These are phyloP conservation scores for Lamproptera curius DNA, from an alignment of 2,888 invertebrate species.

Conservation along the genomic window DNA sequence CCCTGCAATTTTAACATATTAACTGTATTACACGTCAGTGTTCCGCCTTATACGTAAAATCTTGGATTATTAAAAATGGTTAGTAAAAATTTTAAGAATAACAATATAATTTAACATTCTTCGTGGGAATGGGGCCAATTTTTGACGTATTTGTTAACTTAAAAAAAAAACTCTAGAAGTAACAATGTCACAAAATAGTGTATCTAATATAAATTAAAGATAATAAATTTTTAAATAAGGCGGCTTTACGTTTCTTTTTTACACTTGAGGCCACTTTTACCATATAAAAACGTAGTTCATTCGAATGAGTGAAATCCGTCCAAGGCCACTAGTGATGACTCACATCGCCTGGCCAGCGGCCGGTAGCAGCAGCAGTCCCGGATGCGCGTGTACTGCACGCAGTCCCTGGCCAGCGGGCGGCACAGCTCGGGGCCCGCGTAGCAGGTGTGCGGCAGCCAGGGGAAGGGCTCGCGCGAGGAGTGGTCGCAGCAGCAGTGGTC, in stretches of 20 bases:
- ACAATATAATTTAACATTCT: not conserved
- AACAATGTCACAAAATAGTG: not conserved
- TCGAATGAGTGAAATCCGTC: too few species aligned
- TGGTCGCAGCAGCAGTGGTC: slow-evolving; percentile 76
- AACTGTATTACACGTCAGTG: too few species aligned
- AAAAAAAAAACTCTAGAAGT: not conserved
- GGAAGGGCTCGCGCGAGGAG: slow-evolving; percentile 80
- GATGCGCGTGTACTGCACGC: slow-evolving; percentile 79
- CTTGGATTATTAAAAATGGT: not conserved
- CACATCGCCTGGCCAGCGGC: slow-evolving; percentile 79
- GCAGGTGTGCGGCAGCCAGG: slow-evolving; percentile 83
- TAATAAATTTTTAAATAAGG: too few species aligned
- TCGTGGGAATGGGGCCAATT: not conserved
- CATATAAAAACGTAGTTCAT: too few species aligned
- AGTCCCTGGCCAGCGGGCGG: slow-evolving; percentile 77
- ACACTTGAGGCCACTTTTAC: too few species aligned
- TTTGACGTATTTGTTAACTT: too few species aligned
- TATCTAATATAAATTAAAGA: too few species aligned
- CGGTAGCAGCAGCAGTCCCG: slow-evolving; percentile 82
- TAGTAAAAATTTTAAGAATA: not conserved
- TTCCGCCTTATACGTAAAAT: too few species aligned
- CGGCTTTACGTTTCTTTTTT: too few species aligned
- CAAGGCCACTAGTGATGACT: too few species aligned
- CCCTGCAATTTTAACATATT: too few species aligned
- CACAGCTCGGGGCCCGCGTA: slow-evolving; percentile 80